Evolutionary conservation across 2,797 vertebrate genomes (phyloP), one percentile per base, ranked within the genome.

Genomic region (Threskiornis aethiopicus): DNA sequence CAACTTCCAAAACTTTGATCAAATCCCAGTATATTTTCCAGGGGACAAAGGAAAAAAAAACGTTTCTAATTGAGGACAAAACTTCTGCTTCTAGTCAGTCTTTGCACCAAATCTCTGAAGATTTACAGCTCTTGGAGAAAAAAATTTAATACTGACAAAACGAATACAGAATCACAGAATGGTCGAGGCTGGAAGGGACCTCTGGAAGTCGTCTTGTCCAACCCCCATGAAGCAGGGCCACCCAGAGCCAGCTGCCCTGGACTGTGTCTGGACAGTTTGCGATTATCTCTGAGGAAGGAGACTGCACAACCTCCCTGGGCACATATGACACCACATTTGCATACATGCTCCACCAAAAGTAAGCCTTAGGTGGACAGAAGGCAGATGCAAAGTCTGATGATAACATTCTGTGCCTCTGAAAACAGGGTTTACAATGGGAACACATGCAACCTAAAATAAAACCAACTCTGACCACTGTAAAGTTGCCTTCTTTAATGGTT

Each of bases 181-280:
- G 12, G 73, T 22, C 13, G 46, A 59, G 25, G n/a, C 8, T 65
- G 59, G 37, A 13, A 28, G 33, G 58, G 77, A n/a, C 24, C 33
- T 65, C 25, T 41, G 66, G 26, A 46, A 25, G 12, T 31, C 0
- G 0, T 10, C 33, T 3, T 39, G 22, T 31, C n/a, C 64, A 21
- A n/a, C 4, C 17, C 5, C 41, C 25, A 57, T 57, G 35, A 29
- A 64, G 37, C 37, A 49, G 65, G 42, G 42, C 57, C 42, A 37
- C 24, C 33, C 33, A 8, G 37, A 90, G 65, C 35, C 31, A 47
- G 11, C 1, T 15, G 65, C 51, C 57, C 51, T 11, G 6, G 66
- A 12, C 52, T 24, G 25, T 14, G 19, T 26, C 44, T 10, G 35
- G 59, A 2, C 1, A 2, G 4, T 19, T 29, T 62, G 8, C 28